A percentile compares a stretch with the other conserved stretches of the same genome.
Evolutionary conservation across 1,140 invertebrate genomes (phyloP).

Genomic region (Protaetia brevitarsis): DNA sequence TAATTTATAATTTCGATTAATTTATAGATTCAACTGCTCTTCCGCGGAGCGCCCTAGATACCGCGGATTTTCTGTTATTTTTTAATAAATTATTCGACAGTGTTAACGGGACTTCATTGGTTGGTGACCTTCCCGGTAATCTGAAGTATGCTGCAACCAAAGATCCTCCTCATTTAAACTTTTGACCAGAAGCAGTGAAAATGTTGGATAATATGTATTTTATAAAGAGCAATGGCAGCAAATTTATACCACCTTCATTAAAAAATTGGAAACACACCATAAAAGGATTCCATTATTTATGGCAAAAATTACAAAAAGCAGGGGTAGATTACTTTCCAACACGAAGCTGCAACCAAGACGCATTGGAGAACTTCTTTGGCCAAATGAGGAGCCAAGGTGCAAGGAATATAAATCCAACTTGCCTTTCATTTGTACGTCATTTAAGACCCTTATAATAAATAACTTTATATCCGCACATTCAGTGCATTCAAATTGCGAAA

Average conservation of each 20-base stretch:
- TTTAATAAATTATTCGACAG: slow-evolving; percentile 29
- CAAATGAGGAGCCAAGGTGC: slow-evolving; percentile 25
- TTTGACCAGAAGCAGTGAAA: slow-evolving; percentile 20
- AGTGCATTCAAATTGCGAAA: slow-evolving; percentile 23
- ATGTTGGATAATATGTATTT: neutral
- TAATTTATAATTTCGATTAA: neutral
- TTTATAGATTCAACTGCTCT: neutral
- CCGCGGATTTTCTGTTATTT: slow-evolving; percentile 27
- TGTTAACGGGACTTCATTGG: slow-evolving; percentile 21
- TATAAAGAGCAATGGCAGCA: neutral
- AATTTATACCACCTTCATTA: slow-evolving; percentile 16
- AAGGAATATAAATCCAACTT: slow-evolving; percentile 28
- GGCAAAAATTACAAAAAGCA: slow-evolving; percentile 19
- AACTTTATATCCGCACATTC: slow-evolving; percentile 28
- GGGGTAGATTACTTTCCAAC: slow-evolving; percentile 24
- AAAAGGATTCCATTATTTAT: slow-evolving; percentile 27
- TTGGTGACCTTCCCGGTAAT: neutral
- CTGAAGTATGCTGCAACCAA: slow-evolving; percentile 16
- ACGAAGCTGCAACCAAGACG: slow-evolving; percentile 29
- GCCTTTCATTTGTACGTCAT: slow-evolving; percentile 24
- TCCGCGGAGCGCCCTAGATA: neutral
- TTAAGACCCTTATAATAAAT: slow-evolving; percentile 28
- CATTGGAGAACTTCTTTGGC: slow-evolving; percentile 33
- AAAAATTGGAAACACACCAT: slow-evolving; percentile 31
- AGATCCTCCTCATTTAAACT: slow-evolving; percentile 5